Evolutionary conservation across 1,140 invertebrate species (phyloP), one percentile per base, ranked within the genome.

Genomic region (Procambarus virginalis): DNA sequence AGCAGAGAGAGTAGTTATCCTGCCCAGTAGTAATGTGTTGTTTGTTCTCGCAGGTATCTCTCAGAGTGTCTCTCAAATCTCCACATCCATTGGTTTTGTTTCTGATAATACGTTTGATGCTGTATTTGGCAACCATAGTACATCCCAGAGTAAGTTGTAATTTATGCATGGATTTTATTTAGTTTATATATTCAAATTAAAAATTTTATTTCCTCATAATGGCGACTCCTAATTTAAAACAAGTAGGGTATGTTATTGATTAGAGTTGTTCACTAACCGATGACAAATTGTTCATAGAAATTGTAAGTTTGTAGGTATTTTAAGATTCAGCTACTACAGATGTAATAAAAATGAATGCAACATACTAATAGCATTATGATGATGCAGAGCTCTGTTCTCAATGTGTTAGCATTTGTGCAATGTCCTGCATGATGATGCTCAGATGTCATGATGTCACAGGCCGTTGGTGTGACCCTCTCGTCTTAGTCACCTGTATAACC

Each of bases 31-130:
- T 64, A 17, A 20, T 45, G 55, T n/a, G 70, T 77, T 82, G 79
- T 55, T 89, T 89, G 80, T 89, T 84, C 79, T 86, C 85, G 49
- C 85, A 86, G 85, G 85, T 86, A 58, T 86, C 80, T 83, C 87
- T 89, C 79, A 82, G 80, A 76, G 87, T 89, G 87, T 89, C 80
- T 83, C 70, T 83, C 87, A 89, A 84, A 89, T 22, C 87, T 89
- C 80, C 87, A 75, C 87, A 77, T 64, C 84, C 84, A 70, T 80
- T 84, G 87, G 87, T 89, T 89, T 89, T 89, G 87, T 89, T 83
- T 83, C 87, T 89, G 87, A 89, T 89, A 89, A 89, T 89, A 78
- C 87, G 48, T 89, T 89, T 89, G 87, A 83, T 89, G 87, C 87
- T 83, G 87, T 89, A 60, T 89, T 89, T 89, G 87, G 87, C 80